phyloP scores from a whole-genome alignment of 2,888 invertebrate species.

The Caenorhabditis sinica region DNA sequence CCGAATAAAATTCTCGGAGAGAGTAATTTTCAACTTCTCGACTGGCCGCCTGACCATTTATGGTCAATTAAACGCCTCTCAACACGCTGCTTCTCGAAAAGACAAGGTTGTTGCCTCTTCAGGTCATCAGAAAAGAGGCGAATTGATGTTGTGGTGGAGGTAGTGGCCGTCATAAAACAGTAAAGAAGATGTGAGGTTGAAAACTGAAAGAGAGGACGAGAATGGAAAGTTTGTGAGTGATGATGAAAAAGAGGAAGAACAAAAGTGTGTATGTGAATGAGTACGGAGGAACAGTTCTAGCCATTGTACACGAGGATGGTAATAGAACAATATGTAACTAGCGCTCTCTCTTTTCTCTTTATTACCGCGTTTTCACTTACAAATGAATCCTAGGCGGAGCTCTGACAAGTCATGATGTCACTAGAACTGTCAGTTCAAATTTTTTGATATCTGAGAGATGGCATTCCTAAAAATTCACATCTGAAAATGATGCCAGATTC shows the following conservation, averaged over 20 bases:
- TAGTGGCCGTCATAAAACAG: constrained; percentile 52
- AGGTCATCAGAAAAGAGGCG: constrained; percentile 58
- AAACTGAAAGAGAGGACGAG: constrained; percentile 8
- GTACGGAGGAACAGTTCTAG: constrained; percentile 29
- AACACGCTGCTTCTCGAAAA: constrained; percentile 55
- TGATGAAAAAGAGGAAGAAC: constrained; percentile 24
- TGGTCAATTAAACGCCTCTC: constrained; percentile 67
- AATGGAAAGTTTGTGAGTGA: constrained; percentile 22
- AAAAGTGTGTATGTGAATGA: constrained; percentile 21
- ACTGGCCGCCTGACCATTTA: constrained; percentile 52
- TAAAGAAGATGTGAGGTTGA: constrained; percentile 26
- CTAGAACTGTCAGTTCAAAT: not conserved
- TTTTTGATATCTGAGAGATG: not conserved
- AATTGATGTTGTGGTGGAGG: constrained; percentile 39
- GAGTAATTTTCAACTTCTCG: constrained; percentile 40
- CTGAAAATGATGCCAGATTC: not conserved
- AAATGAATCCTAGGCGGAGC: not conserved
- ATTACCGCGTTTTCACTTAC: not conserved
- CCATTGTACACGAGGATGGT: constrained; percentile 6
- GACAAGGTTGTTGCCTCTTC: constrained; percentile 62
- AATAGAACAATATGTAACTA: constrained; percentile 25
- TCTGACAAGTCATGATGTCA: not conserved
- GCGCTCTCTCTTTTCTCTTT: not conserved
- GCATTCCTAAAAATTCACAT: not conserved
- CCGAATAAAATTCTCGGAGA: constrained; percentile 4